A percentile compares a stretch with the other conserved stretches of the same genome.
phyloP scores from a whole-genome alignment of 2,888 invertebrate species.

The Spilosoma lubricipeda region DNA sequence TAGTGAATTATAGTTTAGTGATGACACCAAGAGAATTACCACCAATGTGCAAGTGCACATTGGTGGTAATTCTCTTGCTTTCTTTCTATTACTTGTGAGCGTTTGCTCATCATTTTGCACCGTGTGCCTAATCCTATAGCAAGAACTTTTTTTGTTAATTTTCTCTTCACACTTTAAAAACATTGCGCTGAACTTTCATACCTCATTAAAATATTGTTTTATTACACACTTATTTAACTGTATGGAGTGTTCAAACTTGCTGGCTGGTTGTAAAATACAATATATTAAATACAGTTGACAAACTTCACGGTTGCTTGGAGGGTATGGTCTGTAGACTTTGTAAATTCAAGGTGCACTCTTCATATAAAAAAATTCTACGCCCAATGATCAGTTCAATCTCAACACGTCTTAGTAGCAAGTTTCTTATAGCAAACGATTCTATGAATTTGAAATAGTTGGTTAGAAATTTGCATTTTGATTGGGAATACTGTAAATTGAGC shows the following conservation, averaged over 20 bases:
- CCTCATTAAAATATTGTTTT: not conserved
- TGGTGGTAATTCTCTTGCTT: too few relatives aligned
- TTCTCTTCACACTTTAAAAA: too few relatives aligned
- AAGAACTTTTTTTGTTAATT: too few relatives aligned
- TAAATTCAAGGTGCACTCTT: not conserved
- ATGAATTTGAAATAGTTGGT: slow-evolving; percentile 65
- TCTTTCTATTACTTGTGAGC: too few relatives aligned
- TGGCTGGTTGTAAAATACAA: not conserved
- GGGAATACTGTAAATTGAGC: slow-evolving; percentile 66
- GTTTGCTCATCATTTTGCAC: too few relatives aligned
- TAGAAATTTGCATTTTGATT: slow-evolving; percentile 80
- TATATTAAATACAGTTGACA: not conserved
- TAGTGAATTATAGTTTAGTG: too few relatives aligned
- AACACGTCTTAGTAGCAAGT: slow-evolving; percentile 31
- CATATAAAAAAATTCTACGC: not conserved
- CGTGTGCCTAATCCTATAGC: too few relatives aligned
- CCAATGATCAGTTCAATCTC: slow-evolving; percentile 31
- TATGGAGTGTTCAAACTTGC: not conserved
- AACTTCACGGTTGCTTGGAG: not conserved
- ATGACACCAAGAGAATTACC: too few relatives aligned
- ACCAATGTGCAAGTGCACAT: too few relatives aligned
- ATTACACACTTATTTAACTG: not conserved
- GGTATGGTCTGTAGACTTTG: not conserved
- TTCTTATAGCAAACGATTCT: slow-evolving; percentile 41
- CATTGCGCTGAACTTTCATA: not conserved